These are phyloP conservation scores for Panorpa germanica DNA, from an alignment of 2,888 invertebrate species.

Conservation along the genomic window DNA sequence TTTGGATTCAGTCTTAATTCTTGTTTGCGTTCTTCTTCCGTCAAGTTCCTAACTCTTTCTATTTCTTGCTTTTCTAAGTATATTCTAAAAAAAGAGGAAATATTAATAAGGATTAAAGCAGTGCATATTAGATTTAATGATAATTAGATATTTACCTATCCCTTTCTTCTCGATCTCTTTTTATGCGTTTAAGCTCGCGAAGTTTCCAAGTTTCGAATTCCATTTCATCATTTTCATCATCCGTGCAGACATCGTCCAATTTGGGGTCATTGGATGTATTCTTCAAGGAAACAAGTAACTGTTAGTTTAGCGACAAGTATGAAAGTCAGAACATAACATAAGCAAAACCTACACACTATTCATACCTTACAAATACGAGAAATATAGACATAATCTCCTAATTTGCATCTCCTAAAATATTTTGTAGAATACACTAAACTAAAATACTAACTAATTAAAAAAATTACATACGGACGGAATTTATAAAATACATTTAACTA, in stretches of 20 bases:
- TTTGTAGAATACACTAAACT: not conserved
- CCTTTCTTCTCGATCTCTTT: conserved; percentile 88
- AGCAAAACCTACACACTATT: too few relatives aligned
- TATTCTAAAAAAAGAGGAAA: conserved; percentile 29
- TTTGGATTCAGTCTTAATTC: conserved; percentile 86
- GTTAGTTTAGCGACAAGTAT: too few relatives aligned
- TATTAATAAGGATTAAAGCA: conserved; percentile 4
- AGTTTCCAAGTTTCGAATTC: conserved; percentile 98
- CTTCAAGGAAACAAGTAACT: conserved; percentile 1
- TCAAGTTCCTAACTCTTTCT: conserved; percentile 80
- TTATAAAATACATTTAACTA: not conserved
- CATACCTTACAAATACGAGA: too few relatives aligned
- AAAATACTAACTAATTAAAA: not conserved
- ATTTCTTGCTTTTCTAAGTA: conserved; percentile 79
- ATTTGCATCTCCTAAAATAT: too few relatives aligned
- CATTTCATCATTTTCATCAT: conserved; percentile 90
- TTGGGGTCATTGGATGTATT: conserved; percentile 37
- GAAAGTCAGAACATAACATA: too few relatives aligned
- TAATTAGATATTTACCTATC: conserved; percentile 50
- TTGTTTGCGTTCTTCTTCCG: conserved; percentile 86
- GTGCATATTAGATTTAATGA: conserved; percentile 1
- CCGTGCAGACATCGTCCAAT: conserved; percentile 74
- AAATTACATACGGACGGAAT: conserved; percentile 2
- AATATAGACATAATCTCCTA: too few relatives aligned
- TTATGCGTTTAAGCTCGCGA: conserved; percentile 87